Percentiles rank a stretch among this genome's conserved stretches.
These are phyloP conservation scores for Thera britannica DNA, from an alignment of 2,888 invertebrate genomes.

Conservation along the genomic window DNA sequence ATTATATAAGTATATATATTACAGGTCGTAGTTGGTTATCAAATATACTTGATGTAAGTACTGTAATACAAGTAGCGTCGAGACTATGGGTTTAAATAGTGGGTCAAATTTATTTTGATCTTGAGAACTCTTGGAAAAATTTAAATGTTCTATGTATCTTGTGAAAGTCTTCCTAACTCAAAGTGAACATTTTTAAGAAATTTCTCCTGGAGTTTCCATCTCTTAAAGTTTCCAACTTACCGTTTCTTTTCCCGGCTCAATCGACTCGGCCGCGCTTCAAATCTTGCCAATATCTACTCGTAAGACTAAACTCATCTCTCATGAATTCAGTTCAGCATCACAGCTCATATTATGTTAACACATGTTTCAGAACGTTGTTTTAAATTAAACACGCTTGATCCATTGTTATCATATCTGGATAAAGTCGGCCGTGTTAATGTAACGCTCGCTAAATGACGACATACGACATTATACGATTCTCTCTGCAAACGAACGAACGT, in stretches of 20 bases:
- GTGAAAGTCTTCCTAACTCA: too few relatives aligned
- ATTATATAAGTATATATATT: too few relatives aligned
- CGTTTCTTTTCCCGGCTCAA: not conserved
- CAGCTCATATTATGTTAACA: not conserved
- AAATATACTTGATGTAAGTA: slow-evolving; percentile 1
- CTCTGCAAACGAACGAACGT: slow-evolving; percentile 37
- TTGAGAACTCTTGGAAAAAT: too few relatives aligned
- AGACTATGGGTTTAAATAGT: not conserved
- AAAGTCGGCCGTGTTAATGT: slow-evolving; percentile 56
- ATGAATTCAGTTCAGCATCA: slow-evolving; percentile 9
- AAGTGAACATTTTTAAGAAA: too few relatives aligned
- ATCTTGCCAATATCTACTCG: not conserved
- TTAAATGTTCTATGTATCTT: too few relatives aligned
- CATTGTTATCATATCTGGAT: slow-evolving; percentile 54
- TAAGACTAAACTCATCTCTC: slow-evolving; percentile 1
- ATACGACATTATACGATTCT: slow-evolving; percentile 43
- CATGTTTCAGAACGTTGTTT: not conserved
- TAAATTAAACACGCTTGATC: slow-evolving; percentile 23
- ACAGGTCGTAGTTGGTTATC: slow-evolving; percentile 17
- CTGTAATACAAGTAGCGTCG: not conserved
- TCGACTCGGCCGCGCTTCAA: not conserved
- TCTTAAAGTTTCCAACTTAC: too few relatives aligned
- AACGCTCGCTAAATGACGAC: slow-evolving; percentile 42
- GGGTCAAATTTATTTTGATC: not conserved
- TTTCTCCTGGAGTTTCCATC: too few relatives aligned